Evolutionary conservation across 2,888 invertebrate species (phyloP).

Genomic region (Leptogaster cylindrica): DNA sequence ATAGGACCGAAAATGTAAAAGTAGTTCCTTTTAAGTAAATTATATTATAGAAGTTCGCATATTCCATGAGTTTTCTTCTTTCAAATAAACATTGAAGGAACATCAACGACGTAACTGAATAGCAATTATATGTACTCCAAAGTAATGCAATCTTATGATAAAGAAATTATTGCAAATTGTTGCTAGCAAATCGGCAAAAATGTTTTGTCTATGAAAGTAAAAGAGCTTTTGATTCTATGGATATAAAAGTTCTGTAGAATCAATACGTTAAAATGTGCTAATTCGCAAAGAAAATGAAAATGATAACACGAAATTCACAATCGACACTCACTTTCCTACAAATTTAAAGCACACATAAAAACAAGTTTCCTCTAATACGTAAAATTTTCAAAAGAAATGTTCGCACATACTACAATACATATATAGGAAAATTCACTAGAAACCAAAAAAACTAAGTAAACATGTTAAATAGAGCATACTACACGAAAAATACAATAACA

Average conservation of each 20-base stretch:
- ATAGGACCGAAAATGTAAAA: too few relatives aligned
- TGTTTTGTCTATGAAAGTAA: not conserved
- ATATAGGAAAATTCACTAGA: constrained; percentile 35
- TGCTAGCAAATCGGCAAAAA: constrained; percentile 12
- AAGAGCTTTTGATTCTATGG: constrained; percentile 21
- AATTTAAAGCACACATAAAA: not conserved
- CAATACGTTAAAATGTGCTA: not conserved
- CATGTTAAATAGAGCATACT: constrained; percentile 31
- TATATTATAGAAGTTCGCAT: too few relatives aligned
- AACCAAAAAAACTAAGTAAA: constrained; percentile 26
- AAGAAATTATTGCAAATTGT: constrained; percentile 2
- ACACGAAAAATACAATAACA: constrained; percentile 24
- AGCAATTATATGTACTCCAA: too few relatives aligned
- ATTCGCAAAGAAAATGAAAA: not conserved
- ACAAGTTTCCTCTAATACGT: constrained; percentile 27
- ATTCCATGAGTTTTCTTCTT: too few relatives aligned
- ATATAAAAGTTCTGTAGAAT: not conserved
- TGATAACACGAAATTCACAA: constrained; percentile 17
- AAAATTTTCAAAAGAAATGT: constrained; percentile 29
- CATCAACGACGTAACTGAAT: too few relatives aligned
- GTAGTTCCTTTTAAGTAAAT: too few relatives aligned
- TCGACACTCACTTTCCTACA: constrained; percentile 35
- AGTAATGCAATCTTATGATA: too few relatives aligned
- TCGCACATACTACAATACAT: constrained; percentile 35
- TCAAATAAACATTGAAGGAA: too few relatives aligned